Evolutionary conservation across 2,797 vertebrate species (phyloP).

Genomic region (Fratercula arctica): DNA sequence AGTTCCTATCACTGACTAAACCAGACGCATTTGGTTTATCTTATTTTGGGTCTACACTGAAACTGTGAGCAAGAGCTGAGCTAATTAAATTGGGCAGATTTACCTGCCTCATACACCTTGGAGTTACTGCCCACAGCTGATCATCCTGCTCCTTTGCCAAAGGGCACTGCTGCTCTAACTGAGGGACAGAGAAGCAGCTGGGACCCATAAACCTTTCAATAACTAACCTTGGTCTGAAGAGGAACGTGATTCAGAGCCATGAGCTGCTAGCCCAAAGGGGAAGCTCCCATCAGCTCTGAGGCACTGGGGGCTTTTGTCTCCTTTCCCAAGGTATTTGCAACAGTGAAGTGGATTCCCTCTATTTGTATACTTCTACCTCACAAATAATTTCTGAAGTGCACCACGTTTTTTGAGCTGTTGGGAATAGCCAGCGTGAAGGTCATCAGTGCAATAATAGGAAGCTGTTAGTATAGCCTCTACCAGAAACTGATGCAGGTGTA

Average conservation of each 20-base stretch:
- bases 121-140: not conserved
- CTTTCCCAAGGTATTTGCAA: not conserved
- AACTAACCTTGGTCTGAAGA: not conserved
- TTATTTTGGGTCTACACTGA: slow-evolving; percentile 49
- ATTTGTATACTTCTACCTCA: not conserved
- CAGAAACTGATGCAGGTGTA: not conserved
- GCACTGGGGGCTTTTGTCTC: not conserved
- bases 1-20: not conserved
- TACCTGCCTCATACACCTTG: not conserved
- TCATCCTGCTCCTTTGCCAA: not conserved
- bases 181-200: not conserved
- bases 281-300: not conserved
- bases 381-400: not conserved
- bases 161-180: not conserved
- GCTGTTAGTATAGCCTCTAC: not conserved
- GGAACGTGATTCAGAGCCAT: not conserved
- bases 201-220: not conserved
- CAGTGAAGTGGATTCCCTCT: not conserved
- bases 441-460: not conserved
- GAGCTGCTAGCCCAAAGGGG: not conserved
- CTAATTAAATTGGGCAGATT: not conserved
- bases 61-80: slow-evolving; percentile 47
- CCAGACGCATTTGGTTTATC: not conserved
- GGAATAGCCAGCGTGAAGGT: not conserved
- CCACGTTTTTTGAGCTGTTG: not conserved